phyloP scores from a whole-genome alignment of 2,888 invertebrate genomes.

The Bruchidius siliquastri region DNA sequence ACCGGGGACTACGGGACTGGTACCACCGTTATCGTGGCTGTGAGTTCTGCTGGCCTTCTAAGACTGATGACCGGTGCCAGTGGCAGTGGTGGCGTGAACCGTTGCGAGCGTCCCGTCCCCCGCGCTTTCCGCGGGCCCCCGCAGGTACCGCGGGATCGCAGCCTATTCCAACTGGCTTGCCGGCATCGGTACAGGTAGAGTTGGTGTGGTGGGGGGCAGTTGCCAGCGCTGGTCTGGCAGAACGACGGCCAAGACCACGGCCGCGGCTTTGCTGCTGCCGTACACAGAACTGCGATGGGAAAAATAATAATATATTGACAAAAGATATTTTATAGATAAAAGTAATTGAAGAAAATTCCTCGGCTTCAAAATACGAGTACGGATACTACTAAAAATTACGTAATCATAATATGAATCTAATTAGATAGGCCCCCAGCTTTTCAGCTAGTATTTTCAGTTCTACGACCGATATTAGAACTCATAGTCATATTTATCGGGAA shows the following conservation, averaged over 20 bases:
- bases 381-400: no score
- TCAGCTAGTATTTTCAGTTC: no score
- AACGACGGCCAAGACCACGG: background rate
- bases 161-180: slow-evolving; percentile 43
- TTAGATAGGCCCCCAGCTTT: no score
- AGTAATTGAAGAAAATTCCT: no score
- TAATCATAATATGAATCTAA: no score
- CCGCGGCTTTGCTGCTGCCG: background rate
- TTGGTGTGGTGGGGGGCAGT: slow-evolving; percentile 10
- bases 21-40: background rate
- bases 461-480: no score
- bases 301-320: background rate
- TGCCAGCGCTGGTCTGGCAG: background rate
- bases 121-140: slow-evolving; percentile 22
- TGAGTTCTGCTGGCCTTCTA: slow-evolving; percentile 16
- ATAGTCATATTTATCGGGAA: no score
- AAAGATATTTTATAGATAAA: no score
- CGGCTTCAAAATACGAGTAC: no score
- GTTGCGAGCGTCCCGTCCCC: slow-evolving; percentile 39
- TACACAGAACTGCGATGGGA: background rate
- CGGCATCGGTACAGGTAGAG: slow-evolving; percentile 22
- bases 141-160: slow-evolving; percentile 34
- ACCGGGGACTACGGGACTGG: background rate
- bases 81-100: slow-evolving; percentile 32
- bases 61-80: slow-evolving; percentile 48